phyloP scores from a whole-genome alignment of 2,113 vertebrate species.

The Phrynosoma platyrhinos region DNA sequence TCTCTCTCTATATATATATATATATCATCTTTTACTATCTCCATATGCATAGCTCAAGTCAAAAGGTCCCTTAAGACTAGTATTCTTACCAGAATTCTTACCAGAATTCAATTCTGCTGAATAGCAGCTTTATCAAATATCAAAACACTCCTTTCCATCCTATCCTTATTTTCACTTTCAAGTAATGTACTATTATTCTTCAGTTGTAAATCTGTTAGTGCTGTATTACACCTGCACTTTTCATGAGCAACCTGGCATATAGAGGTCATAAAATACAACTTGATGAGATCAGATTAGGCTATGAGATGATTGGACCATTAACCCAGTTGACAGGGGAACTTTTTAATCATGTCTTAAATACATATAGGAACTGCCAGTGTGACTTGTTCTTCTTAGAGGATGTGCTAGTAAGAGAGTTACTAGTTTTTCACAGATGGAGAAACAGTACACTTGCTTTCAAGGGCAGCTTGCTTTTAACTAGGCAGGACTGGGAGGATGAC shows the following conservation, averaged over 20 bases:
- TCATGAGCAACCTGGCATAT: background rate
- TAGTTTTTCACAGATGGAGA: background rate
- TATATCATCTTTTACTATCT: too few relatives aligned
- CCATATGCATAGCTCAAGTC: background rate
- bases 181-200: constrained; percentile 30
- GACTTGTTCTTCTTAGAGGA: background rate
- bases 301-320: constrained; percentile 28
- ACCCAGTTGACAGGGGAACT: background rate
- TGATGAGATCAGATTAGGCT: constrained; percentile 37
- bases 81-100: background rate
- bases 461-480: constrained; percentile 45
- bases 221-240: constrained; percentile 10
- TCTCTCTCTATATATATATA: background rate
- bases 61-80: background rate
- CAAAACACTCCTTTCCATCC: constrained; percentile 10
- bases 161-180: constrained; percentile 30
- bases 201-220: background rate
- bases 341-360: constrained; percentile 14
- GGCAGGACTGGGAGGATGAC: constrained; percentile 51
- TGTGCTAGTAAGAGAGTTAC: background rate
- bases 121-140: constrained; percentile 21
- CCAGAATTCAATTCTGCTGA: background rate
- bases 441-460: constrained; percentile 41
- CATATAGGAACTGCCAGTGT: background rate
- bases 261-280: constrained; percentile 40